Evolutionary conservation across 2,888 invertebrate species (phyloP), one percentile per base, ranked within the genome.

Genomic region (Pteria penguin): DNA sequence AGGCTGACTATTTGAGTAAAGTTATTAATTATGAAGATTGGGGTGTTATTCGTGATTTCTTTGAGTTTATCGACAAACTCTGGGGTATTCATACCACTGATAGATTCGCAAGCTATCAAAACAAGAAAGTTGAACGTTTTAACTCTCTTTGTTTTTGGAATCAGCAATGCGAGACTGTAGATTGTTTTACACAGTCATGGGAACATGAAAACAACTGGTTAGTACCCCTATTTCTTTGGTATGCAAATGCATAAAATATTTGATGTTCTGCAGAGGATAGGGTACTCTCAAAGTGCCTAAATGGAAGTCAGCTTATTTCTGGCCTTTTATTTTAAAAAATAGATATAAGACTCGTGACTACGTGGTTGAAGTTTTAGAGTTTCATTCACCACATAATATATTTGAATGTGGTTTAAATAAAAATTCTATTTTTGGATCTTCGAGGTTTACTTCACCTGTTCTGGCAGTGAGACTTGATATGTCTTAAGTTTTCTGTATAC

Each of bases 131-230:
- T 18, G 52, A 45, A 4, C 4, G 66, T 26, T 66, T 66, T 52
- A 66, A 66, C 27, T 66, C 66, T 18, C 29, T 66, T 5, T n/a
- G n/a, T n/a, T 66, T 27, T 52, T 66, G 52, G 52, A 66, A 52
- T 52, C 66, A 45, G 8, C 14, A 14, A 24, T 26, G 22, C 3
- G 33, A 8, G 5, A 27, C 26, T 5, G 8, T 60, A 8, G 60
- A 60, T 27, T 22, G 26, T 60, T 60, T 60, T 26, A 60, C 26
- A 26, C 27, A 26, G 27, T 8, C 22, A 18, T 60, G 60, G 60
- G 4, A 18, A 8, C 4, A 18, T 4, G 60, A 60, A 27, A 60
- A 60, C 60, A 60, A 60, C 18, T 60, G 27, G 60, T 26, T 62
- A n/a, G 32, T 62, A 1, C 58, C 58, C 58, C 58, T 24, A 58